Percentiles rank a stretch among this genome's conserved stretches.
phyloP scores from a whole-genome alignment of 2,888 invertebrate genomes.

The Rhagium mordax region DNA sequence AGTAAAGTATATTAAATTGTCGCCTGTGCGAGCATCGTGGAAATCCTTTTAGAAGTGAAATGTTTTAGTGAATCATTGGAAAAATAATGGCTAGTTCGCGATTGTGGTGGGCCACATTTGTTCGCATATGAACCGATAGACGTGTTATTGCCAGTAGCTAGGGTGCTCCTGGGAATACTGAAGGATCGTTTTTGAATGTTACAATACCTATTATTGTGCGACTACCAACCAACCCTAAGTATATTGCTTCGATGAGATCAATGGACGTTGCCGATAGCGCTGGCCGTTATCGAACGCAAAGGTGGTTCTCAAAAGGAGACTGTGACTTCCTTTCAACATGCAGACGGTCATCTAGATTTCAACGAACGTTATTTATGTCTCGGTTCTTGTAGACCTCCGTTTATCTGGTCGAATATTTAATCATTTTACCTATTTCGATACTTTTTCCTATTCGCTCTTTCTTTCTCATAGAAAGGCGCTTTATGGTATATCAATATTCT shows the following conservation, averaged over 20 bases:
- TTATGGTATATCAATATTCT: not conserved
- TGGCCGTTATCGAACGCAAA: conserved; percentile 32
- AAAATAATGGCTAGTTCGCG: conserved; percentile 35
- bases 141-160: conserved; percentile 51
- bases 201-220: conserved; percentile 66
- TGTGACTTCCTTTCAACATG: conserved; percentile 38
- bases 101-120: conserved; percentile 50
- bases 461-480: not conserved
- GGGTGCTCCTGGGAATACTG: conserved; percentile 37
- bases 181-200: conserved; percentile 61
- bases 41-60: conserved; percentile 31
- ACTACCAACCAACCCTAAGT: conserved; percentile 58
- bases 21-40: conserved; percentile 11
- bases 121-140: conserved; percentile 55
- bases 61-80: conserved; percentile 30
- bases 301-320: conserved; percentile 37
- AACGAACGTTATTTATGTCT: conserved; percentile 8
- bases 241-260: conserved; percentile 66
- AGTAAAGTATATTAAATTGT: conserved; percentile 40
- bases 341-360: conserved; percentile 39
- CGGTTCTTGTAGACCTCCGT: not conserved
- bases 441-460: not conserved
- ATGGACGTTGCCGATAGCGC: conserved; percentile 60
- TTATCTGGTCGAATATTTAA: not conserved
- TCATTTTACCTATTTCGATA: not conserved